Evolutionary conservation across 35 echinoderm and acorn worm genomes (phyloP), one percentile per base, ranked within the genome.

Genomic region (Lytechinus variegatus): DNA sequence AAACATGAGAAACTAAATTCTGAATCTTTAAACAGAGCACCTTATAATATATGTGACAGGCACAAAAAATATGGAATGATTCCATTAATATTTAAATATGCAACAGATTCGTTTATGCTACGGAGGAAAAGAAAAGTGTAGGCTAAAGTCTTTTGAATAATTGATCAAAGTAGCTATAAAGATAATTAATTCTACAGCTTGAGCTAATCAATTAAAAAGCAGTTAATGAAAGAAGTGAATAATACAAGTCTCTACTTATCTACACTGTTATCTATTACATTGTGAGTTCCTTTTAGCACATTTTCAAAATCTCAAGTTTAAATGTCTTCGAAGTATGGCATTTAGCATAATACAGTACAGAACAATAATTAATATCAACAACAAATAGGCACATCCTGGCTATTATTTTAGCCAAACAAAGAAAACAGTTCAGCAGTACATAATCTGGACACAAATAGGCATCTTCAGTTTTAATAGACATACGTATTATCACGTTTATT

Each of bases 331-430:
- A 58, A 11, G 56, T 24, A 79, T n/a, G 66, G 66, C 66, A 58
- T 6, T 79, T n/a, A 79, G 66, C 66, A 24, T 79, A 24, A 79
- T 79, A 79, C 66, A 24, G 66, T 24, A 79, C 66, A 79, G n/a
- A 44, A 44, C 33, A 44, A 44, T 44, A 44, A 44, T 44, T 79
- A 79, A 79, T 79, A 16, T 14, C n/a, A 79, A 79, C 66, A 79
- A 79, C 66, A 79, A 79, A 90, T 90, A 90, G 88, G 88, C 88
- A 90, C 88, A 90, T 90, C 28, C 52, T 44, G 88, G 88, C 88
- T 90, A 90, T 29, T 90, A 13, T 11, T 28, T 90, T 54, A 90
- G 88, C 88, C 88, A 54, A 90, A 90, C 88, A 54, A 44, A 90
- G 52, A 90, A 89, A 13, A 90, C 9, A 44, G 29, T 90, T 90